These are phyloP conservation scores for Pangasius djambal DNA, from an alignment of 2,797 vertebrate genomes.

Conservation along the genomic window DNA sequence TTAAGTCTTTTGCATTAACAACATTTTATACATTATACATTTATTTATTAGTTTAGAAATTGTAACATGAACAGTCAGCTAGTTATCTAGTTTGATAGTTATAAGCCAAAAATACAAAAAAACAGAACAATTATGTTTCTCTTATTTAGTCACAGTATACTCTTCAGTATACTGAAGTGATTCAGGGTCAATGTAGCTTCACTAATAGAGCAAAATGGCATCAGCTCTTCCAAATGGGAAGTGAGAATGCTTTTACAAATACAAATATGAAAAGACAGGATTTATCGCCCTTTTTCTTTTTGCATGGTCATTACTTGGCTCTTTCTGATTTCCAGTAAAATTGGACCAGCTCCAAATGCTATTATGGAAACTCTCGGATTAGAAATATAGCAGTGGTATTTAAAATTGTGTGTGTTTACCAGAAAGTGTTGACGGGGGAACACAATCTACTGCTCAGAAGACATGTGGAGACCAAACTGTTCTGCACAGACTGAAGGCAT, in stretches of 20 bases:
- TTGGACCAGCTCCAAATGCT: neutral
- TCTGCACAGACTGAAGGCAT: neutral
- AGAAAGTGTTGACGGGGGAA: neutral
- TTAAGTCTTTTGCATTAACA: neutral
- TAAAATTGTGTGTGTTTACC: neutral
- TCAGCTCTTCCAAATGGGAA: neutral
- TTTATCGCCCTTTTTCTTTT: neutral
- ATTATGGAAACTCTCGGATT: neutral
- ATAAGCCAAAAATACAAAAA: neutral
- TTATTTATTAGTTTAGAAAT: neutral
- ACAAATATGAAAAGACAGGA: neutral
- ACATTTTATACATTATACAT: neutral
- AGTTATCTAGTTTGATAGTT: neutral
- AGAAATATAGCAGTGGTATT: neutral
- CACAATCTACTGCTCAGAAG: neutral
- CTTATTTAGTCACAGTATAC: neutral
- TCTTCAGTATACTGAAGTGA: neutral
- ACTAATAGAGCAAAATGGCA: neutral
- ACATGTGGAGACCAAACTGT: neutral
- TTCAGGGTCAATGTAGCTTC: neutral
- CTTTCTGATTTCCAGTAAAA: constrained; percentile 2
- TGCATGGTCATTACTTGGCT: constrained; percentile 1
- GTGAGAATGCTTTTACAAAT: neutral
- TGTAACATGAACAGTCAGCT: neutral
- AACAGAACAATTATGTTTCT: neutral